phyloP scores from a whole-genome alignment of 2,797 vertebrate genomes.

The Onychomys arenicola region DNA sequence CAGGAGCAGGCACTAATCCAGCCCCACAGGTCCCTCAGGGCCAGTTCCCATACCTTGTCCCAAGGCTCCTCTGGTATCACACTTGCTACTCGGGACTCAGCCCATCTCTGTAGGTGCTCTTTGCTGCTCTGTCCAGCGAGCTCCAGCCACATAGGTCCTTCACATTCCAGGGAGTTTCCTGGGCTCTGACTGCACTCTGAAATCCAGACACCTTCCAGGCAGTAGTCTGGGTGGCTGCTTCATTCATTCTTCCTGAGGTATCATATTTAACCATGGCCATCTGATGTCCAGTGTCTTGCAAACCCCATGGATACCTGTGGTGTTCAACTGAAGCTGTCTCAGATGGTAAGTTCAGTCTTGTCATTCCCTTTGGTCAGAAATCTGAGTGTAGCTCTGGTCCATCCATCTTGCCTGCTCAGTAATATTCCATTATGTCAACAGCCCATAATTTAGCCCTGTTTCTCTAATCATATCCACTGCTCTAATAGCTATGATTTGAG shows the following conservation, averaged over 20 bases:
- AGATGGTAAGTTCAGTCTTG: background rate
- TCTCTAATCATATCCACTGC: background rate
- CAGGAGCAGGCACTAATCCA: background rate
- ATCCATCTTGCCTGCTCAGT: background rate
- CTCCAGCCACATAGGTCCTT: background rate
- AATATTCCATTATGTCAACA: background rate
- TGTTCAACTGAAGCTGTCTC: too few relatives aligned
- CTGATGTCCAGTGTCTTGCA: background rate
- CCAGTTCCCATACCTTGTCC: background rate
- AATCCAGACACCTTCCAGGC: background rate
- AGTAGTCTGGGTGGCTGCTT: background rate
- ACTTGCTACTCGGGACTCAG: background rate
- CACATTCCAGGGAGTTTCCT: background rate
- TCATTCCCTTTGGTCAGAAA: background rate
- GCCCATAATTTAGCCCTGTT: background rate
- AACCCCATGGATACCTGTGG: background rate
- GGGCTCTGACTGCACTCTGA: too few relatives aligned
- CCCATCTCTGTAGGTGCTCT: background rate
- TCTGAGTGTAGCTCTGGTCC: background rate
- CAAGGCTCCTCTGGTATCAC: background rate
- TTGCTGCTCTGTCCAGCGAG: background rate
- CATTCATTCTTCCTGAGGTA: background rate
- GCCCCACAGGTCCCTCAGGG: background rate
- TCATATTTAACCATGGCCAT: background rate
- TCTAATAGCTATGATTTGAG: background rate